Evolutionary conservation across 2,888 invertebrate genomes (phyloP).

Genomic region (Odontocolon sp.): DNA sequence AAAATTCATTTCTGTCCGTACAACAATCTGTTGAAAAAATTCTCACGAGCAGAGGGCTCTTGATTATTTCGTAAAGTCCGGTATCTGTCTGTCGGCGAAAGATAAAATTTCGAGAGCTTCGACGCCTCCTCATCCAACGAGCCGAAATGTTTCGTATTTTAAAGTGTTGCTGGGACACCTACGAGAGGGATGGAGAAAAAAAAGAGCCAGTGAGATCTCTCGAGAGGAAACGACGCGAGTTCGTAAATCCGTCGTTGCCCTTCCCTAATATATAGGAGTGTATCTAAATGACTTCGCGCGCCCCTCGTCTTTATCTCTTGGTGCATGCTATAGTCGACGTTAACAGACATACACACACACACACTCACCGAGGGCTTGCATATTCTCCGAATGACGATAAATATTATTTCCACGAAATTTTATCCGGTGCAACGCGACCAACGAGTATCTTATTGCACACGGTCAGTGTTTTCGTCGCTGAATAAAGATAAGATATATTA

Average conservation of each 20-base stretch:
- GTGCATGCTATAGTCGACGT: conserved; percentile 11
- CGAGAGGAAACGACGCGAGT: conserved; percentile 46
- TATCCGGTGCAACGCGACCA: conserved; percentile 4
- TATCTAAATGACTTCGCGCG: conserved; percentile 49
- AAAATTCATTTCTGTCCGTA: conserved; percentile 9
- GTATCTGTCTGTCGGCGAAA: conserved; percentile 45
- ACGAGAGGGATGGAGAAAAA: conserved; percentile 1
- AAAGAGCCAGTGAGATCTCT: conserved; percentile 32
- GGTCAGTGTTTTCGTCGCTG: conserved; percentile 4
- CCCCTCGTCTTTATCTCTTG: conserved; percentile 29
- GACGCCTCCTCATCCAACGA: conserved; percentile 32
- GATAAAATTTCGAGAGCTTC: conserved; percentile 58
- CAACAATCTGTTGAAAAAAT: conserved; percentile 2
- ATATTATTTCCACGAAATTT: conserved; percentile 44
- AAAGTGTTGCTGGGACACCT: conserved; percentile 44
- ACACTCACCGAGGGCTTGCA: too few relatives aligned
- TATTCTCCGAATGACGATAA: conserved; percentile 26
- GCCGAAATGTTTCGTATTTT: conserved; percentile 52
- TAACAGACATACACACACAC: not conserved
- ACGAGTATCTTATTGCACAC: conserved; percentile 21
- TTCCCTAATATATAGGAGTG: conserved; percentile 55
- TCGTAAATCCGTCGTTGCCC: conserved; percentile 61
- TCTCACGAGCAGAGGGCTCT: conserved; percentile 5
- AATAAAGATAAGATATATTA: conserved; percentile 26
- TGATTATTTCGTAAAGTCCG: conserved; percentile 21